Evolutionary conservation across 2,888 invertebrate genomes (phyloP).

Genomic region (Mimas tiliae): DNA sequence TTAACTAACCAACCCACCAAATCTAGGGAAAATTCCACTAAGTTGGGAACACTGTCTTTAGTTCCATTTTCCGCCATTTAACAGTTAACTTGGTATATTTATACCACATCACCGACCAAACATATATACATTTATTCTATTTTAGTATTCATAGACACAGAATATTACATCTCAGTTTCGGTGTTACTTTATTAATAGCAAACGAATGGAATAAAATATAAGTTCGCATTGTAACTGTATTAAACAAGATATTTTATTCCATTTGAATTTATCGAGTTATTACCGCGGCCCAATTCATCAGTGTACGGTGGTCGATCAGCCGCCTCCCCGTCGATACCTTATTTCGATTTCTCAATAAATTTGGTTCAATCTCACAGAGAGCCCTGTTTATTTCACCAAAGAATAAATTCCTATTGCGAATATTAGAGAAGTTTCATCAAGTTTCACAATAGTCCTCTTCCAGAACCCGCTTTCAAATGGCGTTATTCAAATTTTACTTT

Average conservation of each 20-base stretch:
- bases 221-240: conserved; percentile 1
- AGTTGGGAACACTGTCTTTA: no score
- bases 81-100: no score
- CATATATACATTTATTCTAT: not conserved
- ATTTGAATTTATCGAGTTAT: conserved; percentile 42
- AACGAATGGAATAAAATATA: conserved; percentile 4
- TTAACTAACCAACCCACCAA: no score
- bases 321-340: conserved; percentile 51
- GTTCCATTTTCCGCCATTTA: no score
- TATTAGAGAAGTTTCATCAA: conserved; percentile 75
- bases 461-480: conserved; percentile 67
- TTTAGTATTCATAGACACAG: conserved; percentile 5
- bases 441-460: conserved; percentile 73
- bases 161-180: not conserved
- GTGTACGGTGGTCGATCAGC: conserved; percentile 53
- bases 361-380: conserved; percentile 65
- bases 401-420: conserved; percentile 75
- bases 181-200: not conserved
- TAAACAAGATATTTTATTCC: conserved; percentile 34
- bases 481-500: conserved; percentile 76
- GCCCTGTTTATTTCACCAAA: conserved; percentile 68
- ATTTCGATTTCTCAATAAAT: conserved; percentile 67
- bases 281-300: conserved; percentile 55
- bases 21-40: no score
- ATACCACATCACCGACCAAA: not conserved